phyloP scores from a whole-genome alignment of 2,888 invertebrate species.

The Idaea biselata region DNA sequence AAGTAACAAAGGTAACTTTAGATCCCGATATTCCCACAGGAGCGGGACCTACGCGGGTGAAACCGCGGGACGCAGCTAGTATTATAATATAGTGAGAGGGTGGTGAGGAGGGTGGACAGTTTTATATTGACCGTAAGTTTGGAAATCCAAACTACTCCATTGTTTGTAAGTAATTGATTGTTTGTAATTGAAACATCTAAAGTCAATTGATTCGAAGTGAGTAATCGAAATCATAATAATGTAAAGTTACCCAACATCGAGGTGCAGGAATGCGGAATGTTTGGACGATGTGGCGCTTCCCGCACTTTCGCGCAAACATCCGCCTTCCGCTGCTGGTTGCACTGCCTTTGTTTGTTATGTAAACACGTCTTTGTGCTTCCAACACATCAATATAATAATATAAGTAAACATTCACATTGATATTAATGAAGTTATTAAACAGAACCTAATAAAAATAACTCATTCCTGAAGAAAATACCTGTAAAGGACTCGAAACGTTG shows the following conservation, averaged over 20 bases:
- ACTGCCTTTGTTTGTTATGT: slow-evolving; percentile 47
- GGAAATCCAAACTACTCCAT: neutral
- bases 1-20: too few relatives aligned
- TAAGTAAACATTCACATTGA: slow-evolving; percentile 42
- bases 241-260: slow-evolving; percentile 26
- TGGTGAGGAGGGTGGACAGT: too few relatives aligned
- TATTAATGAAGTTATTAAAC: slow-evolving; percentile 28
- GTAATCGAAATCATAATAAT: slow-evolving; percentile 21
- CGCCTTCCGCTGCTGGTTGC: slow-evolving; percentile 52
- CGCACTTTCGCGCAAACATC: slow-evolving; percentile 74
- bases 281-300: slow-evolving; percentile 52
- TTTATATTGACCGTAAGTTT: neutral
- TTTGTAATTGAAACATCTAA: neutral
- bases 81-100: too few relatives aligned
- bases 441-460: neutral
- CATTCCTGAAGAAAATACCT: neutral
- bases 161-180: neutral
- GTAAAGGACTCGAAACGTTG: too few relatives aligned
- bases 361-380: slow-evolving; percentile 45
- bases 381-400: slow-evolving; percentile 42
- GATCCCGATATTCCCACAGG: too few relatives aligned
- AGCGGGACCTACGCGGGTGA: too few relatives aligned
- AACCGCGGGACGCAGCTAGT: too few relatives aligned
- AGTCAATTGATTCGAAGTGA: slow-evolving; percentile 16
- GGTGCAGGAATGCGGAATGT: slow-evolving; percentile 69